Evolutionary conservation across 2,888 invertebrate species (phyloP).

Genomic region (Holacanthella duospinosa): DNA sequence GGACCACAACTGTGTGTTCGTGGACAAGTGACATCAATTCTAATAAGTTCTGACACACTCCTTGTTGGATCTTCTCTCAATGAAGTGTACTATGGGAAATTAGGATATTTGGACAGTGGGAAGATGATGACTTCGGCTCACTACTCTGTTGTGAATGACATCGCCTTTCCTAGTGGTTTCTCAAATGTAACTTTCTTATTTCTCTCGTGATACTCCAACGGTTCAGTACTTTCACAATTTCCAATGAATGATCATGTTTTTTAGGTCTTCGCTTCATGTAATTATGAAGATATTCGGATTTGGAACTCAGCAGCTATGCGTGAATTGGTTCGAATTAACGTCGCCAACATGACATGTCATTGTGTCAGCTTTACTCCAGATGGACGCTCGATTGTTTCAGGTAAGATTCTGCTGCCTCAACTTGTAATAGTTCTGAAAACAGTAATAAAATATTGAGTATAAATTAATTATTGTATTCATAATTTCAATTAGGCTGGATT

Average conservation of each 20-base stretch:
- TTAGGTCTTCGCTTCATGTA: constrained; percentile 76
- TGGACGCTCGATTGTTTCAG: constrained; percentile 56
- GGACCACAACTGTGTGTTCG: constrained; percentile 34
- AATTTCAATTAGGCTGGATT: constrained; percentile 30
- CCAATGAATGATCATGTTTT: no score
- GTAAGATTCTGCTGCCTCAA: constrained; percentile 50
- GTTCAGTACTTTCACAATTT: not conserved
- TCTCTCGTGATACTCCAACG: not conserved
- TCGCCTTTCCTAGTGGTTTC: constrained; percentile 58
- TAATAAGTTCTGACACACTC: constrained; percentile 51
- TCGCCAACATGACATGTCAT: constrained; percentile 79
- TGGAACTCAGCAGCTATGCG: constrained; percentile 67
- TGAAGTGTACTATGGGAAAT: constrained; percentile 68
- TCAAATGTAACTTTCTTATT: constrained; percentile 19
- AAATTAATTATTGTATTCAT: no score
- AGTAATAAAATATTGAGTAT: not conserved
- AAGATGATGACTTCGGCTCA: constrained; percentile 72
- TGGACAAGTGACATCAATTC: constrained; percentile 64
- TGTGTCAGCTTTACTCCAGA: constrained; percentile 64
- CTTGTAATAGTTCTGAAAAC: not conserved
- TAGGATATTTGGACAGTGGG: constrained; percentile 53
- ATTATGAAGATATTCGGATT: constrained; percentile 71
- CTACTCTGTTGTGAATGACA: constrained; percentile 62
- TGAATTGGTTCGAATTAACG: constrained; percentile 70
- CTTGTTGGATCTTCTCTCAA: constrained; percentile 65